Base-by-base conservation (phyloP, 2,113 vertebrate genomes). In the Mus spicilegus region DNA sequence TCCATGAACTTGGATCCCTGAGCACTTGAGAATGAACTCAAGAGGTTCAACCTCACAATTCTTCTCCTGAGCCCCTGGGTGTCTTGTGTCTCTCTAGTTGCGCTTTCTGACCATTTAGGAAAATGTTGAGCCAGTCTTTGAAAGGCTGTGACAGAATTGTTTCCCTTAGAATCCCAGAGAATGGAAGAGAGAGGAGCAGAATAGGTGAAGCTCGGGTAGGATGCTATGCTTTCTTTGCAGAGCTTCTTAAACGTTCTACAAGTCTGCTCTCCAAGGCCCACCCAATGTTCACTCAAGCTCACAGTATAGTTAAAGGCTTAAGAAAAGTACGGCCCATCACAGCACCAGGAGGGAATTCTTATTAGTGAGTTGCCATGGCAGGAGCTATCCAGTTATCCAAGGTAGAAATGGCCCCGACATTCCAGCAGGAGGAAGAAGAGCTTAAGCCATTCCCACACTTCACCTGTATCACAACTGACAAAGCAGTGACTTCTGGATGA, bases 11-110 rank as follows among this genome's bases (percentile, higher is more conserved):
- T 70, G 42, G 82, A 88, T 88, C 94, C 92, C 91, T 95, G 94
- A 96, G 95, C 90, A 91, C 76, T 51, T 91, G 69, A 95, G 80
- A 96, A 91, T 85, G 76, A 93, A 85, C 86, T 77, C 72, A 92
- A 88, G 91, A 96, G 58, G 24, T 77, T 95, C 81, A 72, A 93
- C 82, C 51, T 94, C 92, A 56, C n/a, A 33, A 69, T 42, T 54
- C 63, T 73, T 95, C 87, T 91, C 61, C 87, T 80, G 70, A 89
- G 69, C 77, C 76, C 91, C 93, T 58, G 51, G 46, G 24, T 26
- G 2, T 14, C 95, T 26, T 65, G 69, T 77, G n/a, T 95, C 8
- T 58, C 61, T 94, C 90, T 80, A 69, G 26, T 24, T 10, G 7
- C 12, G 89, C 90, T 91, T 94, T 69, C 80, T 95, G 36, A 90